Percentiles rank a stretch among this genome's conserved stretches.
phyloP scores from a whole-genome alignment of 2,113 vertebrate species.

The Nymphicus hollandicus region DNA sequence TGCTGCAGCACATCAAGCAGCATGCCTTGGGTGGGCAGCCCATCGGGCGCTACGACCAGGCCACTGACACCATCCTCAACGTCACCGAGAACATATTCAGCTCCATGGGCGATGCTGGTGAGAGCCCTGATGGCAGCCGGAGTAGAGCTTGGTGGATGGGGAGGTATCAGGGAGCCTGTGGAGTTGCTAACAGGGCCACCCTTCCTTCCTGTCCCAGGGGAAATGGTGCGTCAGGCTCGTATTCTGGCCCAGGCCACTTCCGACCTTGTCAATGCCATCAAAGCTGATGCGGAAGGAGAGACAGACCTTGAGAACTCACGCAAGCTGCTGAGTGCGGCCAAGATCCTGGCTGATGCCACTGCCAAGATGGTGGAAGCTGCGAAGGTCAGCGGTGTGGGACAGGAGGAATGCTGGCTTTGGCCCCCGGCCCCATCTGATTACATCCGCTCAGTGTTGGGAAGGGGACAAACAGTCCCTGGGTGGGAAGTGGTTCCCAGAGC shows the following conservation, averaged over 20 bases:
- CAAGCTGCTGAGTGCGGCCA: conserved; percentile 93
- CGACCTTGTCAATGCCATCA: conserved; percentile 95
- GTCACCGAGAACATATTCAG: conserved; percentile 98
- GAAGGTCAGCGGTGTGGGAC: conserved; percentile 74
- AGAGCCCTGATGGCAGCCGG: background rate
- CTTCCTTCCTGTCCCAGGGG: conserved; percentile 74
- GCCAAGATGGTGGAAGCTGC: conserved; percentile 98
- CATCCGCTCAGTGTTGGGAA: background rate
- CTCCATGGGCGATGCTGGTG: conserved; percentile 96
- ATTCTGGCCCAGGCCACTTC: conserved; percentile 97
- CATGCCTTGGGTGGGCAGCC: conserved; percentile 88
- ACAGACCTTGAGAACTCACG: conserved; percentile 93
- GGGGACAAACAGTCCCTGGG: accelerated
- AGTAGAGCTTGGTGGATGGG: background rate
- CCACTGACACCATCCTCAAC: conserved; percentile 93
- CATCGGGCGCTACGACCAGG: conserved; percentile 91
- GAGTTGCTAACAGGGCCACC: background rate
- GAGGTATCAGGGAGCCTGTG: background rate
- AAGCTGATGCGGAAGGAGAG: conserved; percentile 93
- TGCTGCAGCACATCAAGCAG: conserved; percentile 94
- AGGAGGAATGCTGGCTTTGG: background rate
- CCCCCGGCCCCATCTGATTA: background rate
- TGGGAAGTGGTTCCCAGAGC: background rate
- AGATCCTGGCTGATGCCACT: conserved; percentile 93
- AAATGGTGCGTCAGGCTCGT: conserved; percentile 96